A percentile compares a stretch with the other conserved stretches of the same genome.
Conservation (phyloP, 1,140 invertebrate genomes). For the Teleopsis dalmanni region DNA sequence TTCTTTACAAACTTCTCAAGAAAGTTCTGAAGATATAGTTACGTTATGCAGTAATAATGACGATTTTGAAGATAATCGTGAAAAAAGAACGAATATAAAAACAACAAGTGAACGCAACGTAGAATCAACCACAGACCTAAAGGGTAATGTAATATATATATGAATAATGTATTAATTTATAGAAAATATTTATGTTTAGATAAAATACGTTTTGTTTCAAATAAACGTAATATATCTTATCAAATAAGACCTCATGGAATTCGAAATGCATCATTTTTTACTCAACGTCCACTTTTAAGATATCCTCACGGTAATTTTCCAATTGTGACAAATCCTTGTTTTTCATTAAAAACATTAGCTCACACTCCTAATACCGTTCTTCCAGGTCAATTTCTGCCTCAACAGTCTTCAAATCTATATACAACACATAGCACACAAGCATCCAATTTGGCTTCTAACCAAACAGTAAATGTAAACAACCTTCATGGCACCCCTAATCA, state of each 20-base stretch:
- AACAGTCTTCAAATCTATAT: conserved; percentile 22
- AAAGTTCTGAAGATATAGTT: conserved; percentile 9
- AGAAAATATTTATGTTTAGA: too few relatives aligned
- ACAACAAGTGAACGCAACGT: conserved; percentile 28
- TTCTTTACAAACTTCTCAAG: conserved; percentile 13
- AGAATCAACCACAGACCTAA: conserved; percentile 8
- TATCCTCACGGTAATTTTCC: conserved; percentile 17
- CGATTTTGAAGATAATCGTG: conserved; percentile 36
- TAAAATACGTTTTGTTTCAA: conserved; percentile 4
- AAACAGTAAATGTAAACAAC: too few relatives aligned
- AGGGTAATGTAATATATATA: conserved; percentile 10
- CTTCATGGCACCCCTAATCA: conserved; percentile 16
- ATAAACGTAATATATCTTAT: conserved; percentile 11
- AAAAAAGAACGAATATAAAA: conserved; percentile 41
- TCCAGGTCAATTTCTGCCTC: conserved; percentile 31
- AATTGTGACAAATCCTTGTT: conserved; percentile 6
- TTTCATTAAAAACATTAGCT: conserved; percentile 24
- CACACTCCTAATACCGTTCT: conserved; percentile 17
- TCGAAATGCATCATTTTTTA: conserved; percentile 7
- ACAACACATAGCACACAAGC: conserved; percentile 13
- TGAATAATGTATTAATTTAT: too few relatives aligned
- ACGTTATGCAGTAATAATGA: conserved; percentile 17
- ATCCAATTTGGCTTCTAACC: too few relatives aligned
- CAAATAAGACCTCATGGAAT: conserved; percentile 6
- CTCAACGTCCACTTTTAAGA: conserved; percentile 10